These are phyloP conservation scores for Stichopus horrens DNA, from an alignment of 53 echinoderm and acorn worm species.

Conservation along the genomic window DNA sequence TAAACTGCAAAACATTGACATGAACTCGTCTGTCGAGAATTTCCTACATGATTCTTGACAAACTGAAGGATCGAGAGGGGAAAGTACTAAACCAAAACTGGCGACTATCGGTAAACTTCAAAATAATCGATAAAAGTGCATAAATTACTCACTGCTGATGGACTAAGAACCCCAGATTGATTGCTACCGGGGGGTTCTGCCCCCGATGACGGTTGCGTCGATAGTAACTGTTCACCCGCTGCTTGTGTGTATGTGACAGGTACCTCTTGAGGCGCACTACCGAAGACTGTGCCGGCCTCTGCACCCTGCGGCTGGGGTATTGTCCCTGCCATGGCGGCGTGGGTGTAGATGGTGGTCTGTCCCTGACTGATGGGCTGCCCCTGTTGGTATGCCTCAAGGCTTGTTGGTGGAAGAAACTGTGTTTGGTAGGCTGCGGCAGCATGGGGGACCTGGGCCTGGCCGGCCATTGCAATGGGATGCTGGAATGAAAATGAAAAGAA, in stretches of 20 bases:
- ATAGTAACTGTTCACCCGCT: slow-evolving; percentile 68
- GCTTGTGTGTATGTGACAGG: slow-evolving; percentile 60
- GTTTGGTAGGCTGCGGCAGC: slow-evolving; percentile 59
- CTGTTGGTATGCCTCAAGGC: slow-evolving; percentile 68
- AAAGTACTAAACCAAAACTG: too few relatives aligned
- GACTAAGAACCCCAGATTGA: slow-evolving; percentile 36
- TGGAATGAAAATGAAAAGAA: slow-evolving; percentile 1
- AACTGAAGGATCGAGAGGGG: too few relatives aligned
- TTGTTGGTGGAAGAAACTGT: slow-evolving; percentile 65
- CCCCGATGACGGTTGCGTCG: slow-evolving; percentile 48
- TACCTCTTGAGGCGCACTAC: slow-evolving; percentile 60
- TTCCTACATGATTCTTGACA: too few relatives aligned
- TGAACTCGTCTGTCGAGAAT: too few relatives aligned
- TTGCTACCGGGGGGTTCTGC: slow-evolving; percentile 30
- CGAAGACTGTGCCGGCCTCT: slow-evolving; percentile 31
- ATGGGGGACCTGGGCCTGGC: slow-evolving; percentile 60
- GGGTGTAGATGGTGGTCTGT: slow-evolving; percentile 50
- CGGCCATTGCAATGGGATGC: slow-evolving; percentile 54
- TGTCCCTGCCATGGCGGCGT: slow-evolving; percentile 57
- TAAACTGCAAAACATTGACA: too few relatives aligned
- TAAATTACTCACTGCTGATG: background rate
- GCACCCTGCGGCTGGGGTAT: slow-evolving; percentile 71
- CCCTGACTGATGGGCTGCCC: slow-evolving; percentile 42
- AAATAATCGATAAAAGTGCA: too few relatives aligned
- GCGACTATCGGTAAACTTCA: too few relatives aligned